A percentile compares a stretch with the other conserved stretches of the same genome.
Conservation (phyloP, 2,113 vertebrate species). For the Martes martes region DNA sequence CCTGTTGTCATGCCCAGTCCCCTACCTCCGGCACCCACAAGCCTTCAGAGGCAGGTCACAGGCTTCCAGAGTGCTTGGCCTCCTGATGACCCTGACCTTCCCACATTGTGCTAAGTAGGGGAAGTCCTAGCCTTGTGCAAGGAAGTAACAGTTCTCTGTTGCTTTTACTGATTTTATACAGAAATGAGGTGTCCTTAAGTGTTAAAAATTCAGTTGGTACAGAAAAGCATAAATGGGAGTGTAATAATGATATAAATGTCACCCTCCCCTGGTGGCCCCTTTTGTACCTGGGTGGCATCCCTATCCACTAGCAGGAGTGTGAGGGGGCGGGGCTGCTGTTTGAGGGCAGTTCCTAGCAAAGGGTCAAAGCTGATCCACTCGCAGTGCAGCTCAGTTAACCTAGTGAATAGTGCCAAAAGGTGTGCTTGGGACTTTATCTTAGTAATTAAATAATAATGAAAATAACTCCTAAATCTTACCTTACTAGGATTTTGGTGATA, state of each 20-base stretch:
- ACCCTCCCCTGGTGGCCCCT: background rate
- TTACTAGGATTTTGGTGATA: background rate
- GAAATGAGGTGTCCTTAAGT: background rate
- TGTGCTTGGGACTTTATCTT: background rate
- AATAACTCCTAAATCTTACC: background rate
- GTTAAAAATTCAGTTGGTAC: background rate
- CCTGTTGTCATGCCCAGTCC: too few relatives aligned
- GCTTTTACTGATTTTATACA: background rate
- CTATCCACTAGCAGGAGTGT: background rate
- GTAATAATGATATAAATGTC: background rate
- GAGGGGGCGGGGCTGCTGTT: background rate
- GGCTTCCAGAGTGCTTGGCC: background rate
- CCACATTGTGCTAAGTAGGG: background rate
- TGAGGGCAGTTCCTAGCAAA: background rate
- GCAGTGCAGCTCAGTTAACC: background rate
- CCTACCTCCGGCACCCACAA: background rate
- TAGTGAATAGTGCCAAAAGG: background rate
- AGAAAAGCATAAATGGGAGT: background rate
- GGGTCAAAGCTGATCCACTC: background rate
- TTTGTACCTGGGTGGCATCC: background rate
- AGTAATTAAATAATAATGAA: background rate
- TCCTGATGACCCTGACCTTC: background rate
- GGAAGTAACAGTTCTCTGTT: background rate
- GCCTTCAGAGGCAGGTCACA: background rate
- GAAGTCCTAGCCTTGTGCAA: background rate